phyloP scores from a whole-genome alignment of 2,797 vertebrate species.

The Falco peregrinus region DNA sequence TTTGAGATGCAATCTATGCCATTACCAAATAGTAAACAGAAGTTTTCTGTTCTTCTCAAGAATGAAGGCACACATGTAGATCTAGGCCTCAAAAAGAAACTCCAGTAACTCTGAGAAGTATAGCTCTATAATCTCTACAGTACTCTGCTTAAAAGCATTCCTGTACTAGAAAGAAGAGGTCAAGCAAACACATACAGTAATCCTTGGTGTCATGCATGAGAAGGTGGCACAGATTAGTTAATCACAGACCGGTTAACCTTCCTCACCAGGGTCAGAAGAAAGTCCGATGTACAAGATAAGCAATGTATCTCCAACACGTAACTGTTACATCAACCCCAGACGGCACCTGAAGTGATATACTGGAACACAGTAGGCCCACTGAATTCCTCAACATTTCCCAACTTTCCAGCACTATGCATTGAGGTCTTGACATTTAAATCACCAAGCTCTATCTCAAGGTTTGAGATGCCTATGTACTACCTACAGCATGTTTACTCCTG shows the following conservation, averaged over 20 bases:
- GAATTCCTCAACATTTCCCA: background rate
- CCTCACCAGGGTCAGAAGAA: background rate
- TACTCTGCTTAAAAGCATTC: conserved; percentile 33
- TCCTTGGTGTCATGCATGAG: background rate
- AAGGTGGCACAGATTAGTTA: background rate
- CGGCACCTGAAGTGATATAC: background rate
- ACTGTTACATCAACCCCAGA: background rate
- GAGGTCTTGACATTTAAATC: background rate
- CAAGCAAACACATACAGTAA: background rate
- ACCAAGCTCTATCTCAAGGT: background rate
- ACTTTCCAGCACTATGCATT: background rate
- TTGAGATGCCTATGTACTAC: background rate
- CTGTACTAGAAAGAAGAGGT: background rate
- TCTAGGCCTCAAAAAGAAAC: background rate
- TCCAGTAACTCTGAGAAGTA: background rate
- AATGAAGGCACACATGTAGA: background rate
- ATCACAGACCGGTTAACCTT: background rate
- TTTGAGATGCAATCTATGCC: background rate
- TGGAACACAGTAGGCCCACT: background rate
- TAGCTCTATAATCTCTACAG: background rate
- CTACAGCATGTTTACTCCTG: background rate
- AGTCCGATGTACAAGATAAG: background rate
- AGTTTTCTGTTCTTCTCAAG: background rate
- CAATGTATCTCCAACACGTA: background rate
- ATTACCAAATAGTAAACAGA: background rate